A percentile compares a stretch with the other conserved stretches of the same genome.
These are phyloP conservation scores for Phymorhynchus buccinoides DNA, from an alignment of 1,140 invertebrate genomes.

Conservation along the genomic window DNA sequence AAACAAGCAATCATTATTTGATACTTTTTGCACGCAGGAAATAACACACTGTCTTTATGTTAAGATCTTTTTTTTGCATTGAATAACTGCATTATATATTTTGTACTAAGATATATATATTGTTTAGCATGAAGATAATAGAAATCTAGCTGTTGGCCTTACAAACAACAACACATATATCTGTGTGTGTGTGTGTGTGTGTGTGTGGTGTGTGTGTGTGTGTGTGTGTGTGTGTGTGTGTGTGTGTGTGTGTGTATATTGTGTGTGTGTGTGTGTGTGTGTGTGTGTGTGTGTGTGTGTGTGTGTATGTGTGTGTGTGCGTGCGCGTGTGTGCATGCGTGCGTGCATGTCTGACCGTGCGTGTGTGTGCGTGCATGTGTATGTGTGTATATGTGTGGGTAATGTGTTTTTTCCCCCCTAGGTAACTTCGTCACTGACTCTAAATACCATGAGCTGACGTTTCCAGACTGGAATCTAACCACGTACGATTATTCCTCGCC, in stretches of 20 bases:
- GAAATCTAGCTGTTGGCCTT: no score
- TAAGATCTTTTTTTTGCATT: no score
- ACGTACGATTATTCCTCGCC: no score
- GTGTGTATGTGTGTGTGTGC: neutral
- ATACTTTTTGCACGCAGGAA: no score
- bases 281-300: neutral
- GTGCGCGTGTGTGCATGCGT: neutral
- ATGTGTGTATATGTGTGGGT: neutral
- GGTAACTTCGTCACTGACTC: neutral
- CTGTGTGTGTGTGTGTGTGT: neutral
- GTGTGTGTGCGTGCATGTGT: constrained; percentile 4
- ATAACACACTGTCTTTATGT: no score
- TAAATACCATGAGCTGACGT: neutral
- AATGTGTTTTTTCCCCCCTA: neutral
- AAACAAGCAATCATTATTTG: neutral
- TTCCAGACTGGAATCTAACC: no score
- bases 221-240: neutral
- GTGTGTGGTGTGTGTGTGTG: neutral
- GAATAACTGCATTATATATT: no score
- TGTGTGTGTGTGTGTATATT: neutral
- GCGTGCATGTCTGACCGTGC: neutral
- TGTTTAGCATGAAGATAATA: no score
- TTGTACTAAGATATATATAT: no score
- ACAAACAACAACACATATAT: neutral
- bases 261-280: neutral